phyloP scores from a whole-genome alignment of 2,113 vertebrate genomes.

The Apteryx mantelli region DNA sequence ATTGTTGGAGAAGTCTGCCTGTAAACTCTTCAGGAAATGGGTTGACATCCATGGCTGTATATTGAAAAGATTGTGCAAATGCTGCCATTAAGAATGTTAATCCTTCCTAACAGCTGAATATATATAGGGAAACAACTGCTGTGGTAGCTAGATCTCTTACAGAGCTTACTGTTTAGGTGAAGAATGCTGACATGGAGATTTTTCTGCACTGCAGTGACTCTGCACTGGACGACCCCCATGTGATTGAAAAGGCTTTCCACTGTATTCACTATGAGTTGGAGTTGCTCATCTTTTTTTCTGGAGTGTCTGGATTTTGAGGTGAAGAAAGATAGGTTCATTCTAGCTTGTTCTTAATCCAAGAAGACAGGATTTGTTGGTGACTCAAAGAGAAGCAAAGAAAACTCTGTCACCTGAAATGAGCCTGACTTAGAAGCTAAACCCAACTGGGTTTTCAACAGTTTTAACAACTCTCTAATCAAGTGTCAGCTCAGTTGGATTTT shows the following conservation, averaged over 20 bases:
- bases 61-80: constrained; percentile 25
- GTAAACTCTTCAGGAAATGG: neutral
- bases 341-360: neutral
- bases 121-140: constrained; percentile 42
- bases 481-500: neutral
- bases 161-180: neutral
- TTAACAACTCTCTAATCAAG: neutral
- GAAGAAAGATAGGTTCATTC: neutral
- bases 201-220: neutral
- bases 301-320: neutral
- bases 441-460: no score
- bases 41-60: neutral
- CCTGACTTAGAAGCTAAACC: neutral
- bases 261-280: neutral
- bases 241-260: neutral
- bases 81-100: constrained; percentile 28
- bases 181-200: constrained; percentile 15
- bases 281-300: neutral
- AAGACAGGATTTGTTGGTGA: neutral
- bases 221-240: neutral
- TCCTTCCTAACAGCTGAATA: constrained; percentile 48
- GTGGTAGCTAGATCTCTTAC: constrained; percentile 1
- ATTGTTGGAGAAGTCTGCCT: neutral
- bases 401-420: neutral
- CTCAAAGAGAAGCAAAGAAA: neutral